These are phyloP conservation scores for Erethizon dorsatum DNA, from an alignment of 2,797 vertebrate genomes.

Conservation along the genomic window DNA sequence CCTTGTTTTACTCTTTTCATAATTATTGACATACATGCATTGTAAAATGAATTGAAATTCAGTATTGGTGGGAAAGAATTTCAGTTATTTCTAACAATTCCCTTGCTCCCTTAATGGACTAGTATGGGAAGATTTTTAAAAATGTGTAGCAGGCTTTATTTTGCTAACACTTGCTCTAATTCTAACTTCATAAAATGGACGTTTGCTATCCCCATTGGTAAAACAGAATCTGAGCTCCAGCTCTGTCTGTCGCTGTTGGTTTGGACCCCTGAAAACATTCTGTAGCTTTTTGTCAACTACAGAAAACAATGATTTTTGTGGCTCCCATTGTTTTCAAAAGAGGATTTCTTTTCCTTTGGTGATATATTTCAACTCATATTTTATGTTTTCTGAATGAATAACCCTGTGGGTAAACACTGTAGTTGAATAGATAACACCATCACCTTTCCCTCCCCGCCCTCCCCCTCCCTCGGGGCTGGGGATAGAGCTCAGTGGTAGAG, in stretches of 20 bases:
- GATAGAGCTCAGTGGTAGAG: not conserved
- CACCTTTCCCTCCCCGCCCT: not conserved
- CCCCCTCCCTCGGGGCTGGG: not conserved
- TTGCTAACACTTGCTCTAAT: slow-evolving; percentile 80
- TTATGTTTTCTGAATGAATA: slow-evolving; percentile 51
- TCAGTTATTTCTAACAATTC: slow-evolving; percentile 84
- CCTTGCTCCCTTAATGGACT: slow-evolving; percentile 76
- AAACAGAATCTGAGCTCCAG: not conserved
- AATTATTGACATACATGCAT: not conserved
- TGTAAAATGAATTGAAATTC: slow-evolving; percentile 52
- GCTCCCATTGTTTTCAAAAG: slow-evolving; percentile 46
- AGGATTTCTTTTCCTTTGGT: slow-evolving; percentile 12
- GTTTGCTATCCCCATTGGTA: slow-evolving; percentile 51
- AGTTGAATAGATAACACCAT: not conserved
- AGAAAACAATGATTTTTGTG: slow-evolving; percentile 49
- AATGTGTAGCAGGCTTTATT: slow-evolving; percentile 73
- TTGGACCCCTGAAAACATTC: not conserved
- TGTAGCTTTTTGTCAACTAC: slow-evolving; percentile 29
- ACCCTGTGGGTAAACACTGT: not conserved
- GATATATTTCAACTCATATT: slow-evolving; percentile 33
- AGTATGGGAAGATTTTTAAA: slow-evolving; percentile 34
- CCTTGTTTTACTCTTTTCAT: slow-evolving; percentile 5
- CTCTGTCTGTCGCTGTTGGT: not conserved
- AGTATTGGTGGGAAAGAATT: slow-evolving; percentile 82
- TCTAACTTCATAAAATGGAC: slow-evolving; percentile 52